These are phyloP conservation scores for Paragorgia papillata DNA, from an alignment of 92 coral and sea anemone species.

Conservation along the genomic window DNA sequence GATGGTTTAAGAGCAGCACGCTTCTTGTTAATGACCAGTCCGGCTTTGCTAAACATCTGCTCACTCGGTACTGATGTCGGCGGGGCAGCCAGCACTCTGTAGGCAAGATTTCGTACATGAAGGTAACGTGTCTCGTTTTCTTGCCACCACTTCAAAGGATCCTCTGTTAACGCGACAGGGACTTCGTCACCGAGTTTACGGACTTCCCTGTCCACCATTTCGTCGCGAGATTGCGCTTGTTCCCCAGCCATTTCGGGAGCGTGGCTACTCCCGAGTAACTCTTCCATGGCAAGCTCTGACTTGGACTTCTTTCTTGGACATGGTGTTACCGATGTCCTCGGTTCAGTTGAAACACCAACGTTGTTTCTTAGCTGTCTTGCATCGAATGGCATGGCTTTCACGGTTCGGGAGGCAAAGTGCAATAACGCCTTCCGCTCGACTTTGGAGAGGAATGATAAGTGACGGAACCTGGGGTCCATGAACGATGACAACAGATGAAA, in stretches of 20 bases:
- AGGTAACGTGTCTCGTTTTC: slow-evolving; percentile 23
- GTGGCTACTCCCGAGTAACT: slow-evolving; percentile 20
- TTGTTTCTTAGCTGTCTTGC: slow-evolving; percentile 1
- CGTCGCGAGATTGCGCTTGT: slow-evolving; percentile 10
- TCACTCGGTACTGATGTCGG: too few species aligned
- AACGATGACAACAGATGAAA: slow-evolving; percentile 31
- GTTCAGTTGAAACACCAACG: not conserved
- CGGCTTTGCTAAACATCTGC: slow-evolving; percentile 30
- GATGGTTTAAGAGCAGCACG: slow-evolving; percentile 13
- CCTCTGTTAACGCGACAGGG: slow-evolving; percentile 11
- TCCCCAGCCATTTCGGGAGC: not conserved
- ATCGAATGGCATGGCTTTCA: slow-evolving; percentile 28
- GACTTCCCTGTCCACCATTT: slow-evolving; percentile 14
- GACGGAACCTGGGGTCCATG: slow-evolving; percentile 41
- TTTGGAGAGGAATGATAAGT: slow-evolving; percentile 26
- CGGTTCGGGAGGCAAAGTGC: slow-evolving; percentile 24
- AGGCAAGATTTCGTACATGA: slow-evolving; percentile 26
- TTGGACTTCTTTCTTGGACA: slow-evolving; percentile 15
- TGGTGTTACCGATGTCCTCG: not conserved
- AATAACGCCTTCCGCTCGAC: slow-evolving; percentile 36
- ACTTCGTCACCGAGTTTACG: too few species aligned
- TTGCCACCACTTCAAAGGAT: slow-evolving; percentile 28
- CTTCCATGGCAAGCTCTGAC: slow-evolving; percentile 39
- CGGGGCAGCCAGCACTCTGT: too few species aligned
- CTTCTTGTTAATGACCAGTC: slow-evolving; percentile 13